Conservation (phyloP, 2,113 vertebrate genomes). For the Stigmatopora argus region DNA sequence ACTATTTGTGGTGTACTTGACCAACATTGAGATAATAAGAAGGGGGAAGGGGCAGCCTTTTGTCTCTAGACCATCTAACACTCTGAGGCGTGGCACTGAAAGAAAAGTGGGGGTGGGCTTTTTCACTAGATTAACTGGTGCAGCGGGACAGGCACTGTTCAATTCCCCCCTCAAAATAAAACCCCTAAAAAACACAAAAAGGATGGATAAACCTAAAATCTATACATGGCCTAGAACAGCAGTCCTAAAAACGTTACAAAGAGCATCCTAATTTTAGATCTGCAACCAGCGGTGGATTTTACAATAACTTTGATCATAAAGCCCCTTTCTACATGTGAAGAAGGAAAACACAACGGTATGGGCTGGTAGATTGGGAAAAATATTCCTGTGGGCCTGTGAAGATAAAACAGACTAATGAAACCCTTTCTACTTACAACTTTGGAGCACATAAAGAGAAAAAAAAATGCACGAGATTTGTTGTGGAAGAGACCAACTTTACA, state of each 20-base stretch:
- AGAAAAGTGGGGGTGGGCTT: slow-evolving; percentile 22
- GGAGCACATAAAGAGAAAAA: too few species aligned
- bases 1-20: not conserved
- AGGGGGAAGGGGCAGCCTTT: slow-evolving; percentile 15
- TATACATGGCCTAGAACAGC: not conserved
- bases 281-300: not conserved
- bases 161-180: slow-evolving; percentile 16
- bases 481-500: not conserved
- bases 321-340: not conserved
- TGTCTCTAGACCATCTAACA: slow-evolving; percentile 48
- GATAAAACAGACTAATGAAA: not conserved
- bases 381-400: not conserved
- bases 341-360: not conserved
- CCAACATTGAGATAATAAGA: slow-evolving; percentile 15
- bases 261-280: not conserved
- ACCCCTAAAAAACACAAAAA: slow-evolving; percentile 4
- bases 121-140: slow-evolving; percentile 43
- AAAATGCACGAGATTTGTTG: not conserved
- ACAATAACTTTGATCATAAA: not conserved
- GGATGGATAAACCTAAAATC: not conserved
- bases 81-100: slow-evolving; percentile 16
- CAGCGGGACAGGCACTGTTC: slow-evolving; percentile 12
- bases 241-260: not conserved
- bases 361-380: not conserved
- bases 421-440: not conserved